phyloP scores from a whole-genome alignment of 2,888 invertebrate genomes.

The Tenthredo scrophulariae region DNA sequence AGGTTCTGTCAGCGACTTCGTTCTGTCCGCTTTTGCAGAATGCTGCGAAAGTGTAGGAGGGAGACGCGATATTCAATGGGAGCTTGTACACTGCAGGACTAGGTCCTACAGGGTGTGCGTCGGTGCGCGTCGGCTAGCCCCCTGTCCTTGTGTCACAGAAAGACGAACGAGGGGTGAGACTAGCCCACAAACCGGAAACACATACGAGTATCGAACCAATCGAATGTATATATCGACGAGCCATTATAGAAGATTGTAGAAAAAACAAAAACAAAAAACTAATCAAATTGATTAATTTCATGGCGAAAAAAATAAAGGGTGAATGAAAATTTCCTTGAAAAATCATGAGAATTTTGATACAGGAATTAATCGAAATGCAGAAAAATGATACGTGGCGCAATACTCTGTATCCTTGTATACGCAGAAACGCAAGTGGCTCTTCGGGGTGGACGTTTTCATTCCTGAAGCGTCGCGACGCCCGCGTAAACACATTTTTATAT shows the following conservation, averaged over 20 bases:
- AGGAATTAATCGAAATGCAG: not conserved
- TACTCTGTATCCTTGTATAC: not conserved
- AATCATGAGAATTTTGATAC: not conserved
- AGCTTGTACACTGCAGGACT: conserved; percentile 31
- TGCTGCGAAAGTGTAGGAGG: not conserved
- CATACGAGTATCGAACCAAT: conserved; percentile 10
- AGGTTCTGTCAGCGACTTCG: conserved; percentile 44
- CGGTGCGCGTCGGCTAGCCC: conserved; percentile 37
- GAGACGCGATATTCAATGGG: conserved; percentile 62
- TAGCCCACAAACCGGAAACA: conserved; percentile 20
- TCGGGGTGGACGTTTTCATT: conserved; percentile 67
- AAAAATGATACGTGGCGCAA: not conserved
- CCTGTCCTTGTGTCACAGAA: conserved; percentile 16
- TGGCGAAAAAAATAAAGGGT: not conserved
- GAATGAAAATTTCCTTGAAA: not conserved
- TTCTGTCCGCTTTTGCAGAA: conserved; percentile 6
- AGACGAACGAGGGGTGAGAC: conserved; percentile 42
- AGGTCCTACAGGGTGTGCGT: conserved; percentile 19
- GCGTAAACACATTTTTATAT: conserved; percentile 75
- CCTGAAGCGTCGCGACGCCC: conserved; percentile 62
- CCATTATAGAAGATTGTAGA: not conserved
- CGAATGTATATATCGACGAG: not conserved
- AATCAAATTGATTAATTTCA: not conserved
- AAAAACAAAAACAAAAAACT: not conserved
- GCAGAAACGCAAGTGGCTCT: conserved; percentile 36